These are phyloP conservation scores for Bagarius yarrelli DNA, from an alignment of 2,113 vertebrate species.

Conservation along the genomic window DNA sequence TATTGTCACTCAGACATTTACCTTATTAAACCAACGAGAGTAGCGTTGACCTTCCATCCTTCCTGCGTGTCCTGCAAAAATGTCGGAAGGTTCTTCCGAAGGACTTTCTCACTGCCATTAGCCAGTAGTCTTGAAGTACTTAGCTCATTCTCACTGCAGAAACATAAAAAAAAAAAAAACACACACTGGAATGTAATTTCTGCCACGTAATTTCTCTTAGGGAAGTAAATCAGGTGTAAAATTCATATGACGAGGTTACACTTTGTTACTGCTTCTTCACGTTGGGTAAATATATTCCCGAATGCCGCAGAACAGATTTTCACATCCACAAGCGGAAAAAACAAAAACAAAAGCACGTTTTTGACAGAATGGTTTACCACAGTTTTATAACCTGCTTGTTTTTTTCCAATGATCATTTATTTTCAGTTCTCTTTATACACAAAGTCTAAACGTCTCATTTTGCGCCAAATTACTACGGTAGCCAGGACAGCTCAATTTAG, in stretches of 20 bases:
- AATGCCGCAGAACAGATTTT: neutral
- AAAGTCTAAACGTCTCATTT: neutral
- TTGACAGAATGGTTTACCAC: neutral
- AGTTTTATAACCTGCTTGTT: neutral
- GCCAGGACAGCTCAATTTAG: too few relatives aligned
- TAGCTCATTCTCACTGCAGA: conserved; percentile 77
- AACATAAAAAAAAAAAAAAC: conserved; percentile 38
- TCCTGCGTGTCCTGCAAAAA: conserved; percentile 71
- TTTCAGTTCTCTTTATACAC: neutral
- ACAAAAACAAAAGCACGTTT: neutral
- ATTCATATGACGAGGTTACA: conserved; percentile 8
- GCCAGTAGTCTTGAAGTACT: conserved; percentile 78
- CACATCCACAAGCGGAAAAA: neutral
- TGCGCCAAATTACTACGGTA: too few relatives aligned
- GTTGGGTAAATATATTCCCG: neutral
- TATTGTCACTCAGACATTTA: conserved; percentile 57
- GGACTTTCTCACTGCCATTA: conserved; percentile 77
- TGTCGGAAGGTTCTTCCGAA: conserved; percentile 69
- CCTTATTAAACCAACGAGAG: conserved; percentile 83
- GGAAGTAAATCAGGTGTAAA: conserved; percentile 27
- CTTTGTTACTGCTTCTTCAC: neutral
- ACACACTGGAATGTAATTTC: neutral
- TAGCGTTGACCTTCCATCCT: conserved; percentile 83
- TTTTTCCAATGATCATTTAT: neutral
- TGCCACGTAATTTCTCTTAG: neutral